phyloP scores from a whole-genome alignment of 2,797 vertebrate genomes.

The Danionella dracula region DNA sequence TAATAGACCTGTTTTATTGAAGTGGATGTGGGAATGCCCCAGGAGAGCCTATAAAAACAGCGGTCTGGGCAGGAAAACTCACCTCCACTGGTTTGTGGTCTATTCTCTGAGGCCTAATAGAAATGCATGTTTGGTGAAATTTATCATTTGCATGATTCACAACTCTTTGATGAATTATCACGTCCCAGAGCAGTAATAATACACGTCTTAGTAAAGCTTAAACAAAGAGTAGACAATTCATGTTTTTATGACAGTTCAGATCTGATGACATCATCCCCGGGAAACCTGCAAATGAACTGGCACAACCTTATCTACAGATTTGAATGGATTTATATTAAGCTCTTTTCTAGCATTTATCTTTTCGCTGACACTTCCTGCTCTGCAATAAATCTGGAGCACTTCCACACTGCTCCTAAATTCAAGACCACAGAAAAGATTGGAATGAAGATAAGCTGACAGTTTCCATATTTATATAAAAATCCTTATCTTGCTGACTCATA shows the following conservation, averaged over 20 bases:
- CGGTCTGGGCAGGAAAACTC: neutral
- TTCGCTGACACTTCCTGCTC: constrained; percentile 13
- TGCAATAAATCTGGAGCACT: constrained; percentile 22
- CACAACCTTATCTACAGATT: constrained; percentile 5
- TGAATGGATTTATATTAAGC: neutral
- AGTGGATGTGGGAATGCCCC: constrained; percentile 14
- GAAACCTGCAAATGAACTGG: neutral
- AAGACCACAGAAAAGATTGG: constrained; percentile 34
- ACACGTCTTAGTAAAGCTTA: neutral
- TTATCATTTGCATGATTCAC: constrained; percentile 10
- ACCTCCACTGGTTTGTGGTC: constrained; percentile 28
- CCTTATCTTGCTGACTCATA: constrained; percentile 57
- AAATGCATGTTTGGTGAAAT: constrained; percentile 6
- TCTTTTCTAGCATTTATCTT: constrained; percentile 34
- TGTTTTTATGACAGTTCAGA: neutral
- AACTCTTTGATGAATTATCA: constrained; percentile 7
- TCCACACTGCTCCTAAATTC: constrained; percentile 2
- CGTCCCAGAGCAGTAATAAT: neutral
- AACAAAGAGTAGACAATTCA: neutral
- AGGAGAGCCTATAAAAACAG: constrained; percentile 32
- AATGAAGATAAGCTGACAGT: constrained; percentile 53
- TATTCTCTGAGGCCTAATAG: neutral
- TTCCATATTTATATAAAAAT: constrained; percentile 48
- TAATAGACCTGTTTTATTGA: constrained; percentile 28
- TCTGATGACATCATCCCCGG: constrained; percentile 2